Base-by-base conservation (phyloP, 2,113 vertebrate species). In the Caretta caretta region DNA sequence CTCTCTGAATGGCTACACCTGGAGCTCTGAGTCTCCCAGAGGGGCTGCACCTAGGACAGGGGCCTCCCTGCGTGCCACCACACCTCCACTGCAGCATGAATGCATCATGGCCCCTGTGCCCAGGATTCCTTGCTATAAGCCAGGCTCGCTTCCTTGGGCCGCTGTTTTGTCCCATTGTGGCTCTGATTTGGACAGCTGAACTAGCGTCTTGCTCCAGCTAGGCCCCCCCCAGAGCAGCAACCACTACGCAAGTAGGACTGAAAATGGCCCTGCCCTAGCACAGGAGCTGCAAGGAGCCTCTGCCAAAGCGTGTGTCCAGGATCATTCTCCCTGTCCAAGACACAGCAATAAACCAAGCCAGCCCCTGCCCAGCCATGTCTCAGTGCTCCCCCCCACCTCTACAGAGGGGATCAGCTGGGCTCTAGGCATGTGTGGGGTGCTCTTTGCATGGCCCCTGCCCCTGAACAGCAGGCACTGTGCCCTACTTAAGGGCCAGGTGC, bases 131-230 rank as follows among this genome's bases (percentile, higher is more conserved):
- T 4, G 14, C 62, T 4, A 2, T 31, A 6, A 6, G 29, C 59
- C 59, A 8, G 13, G 31, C 35, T 69, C 4, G 7, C 31, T n/a
- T 17, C 62, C 62, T 5, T 19, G 6, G 62, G 62, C 62, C 1
- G 3, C 35, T 20, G 59, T 7, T 65, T 35, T 69, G 35, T n/a
- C 4, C 38, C 35, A 8, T 4, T 2, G 0, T 7, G 31, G 14
- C 35, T 65, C 62, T 17, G 62, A 35, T 31, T 5, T 29, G 12
- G 59, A 29, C 27, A 62, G 29, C 59, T 62, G 29, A 62, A 35
- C 3, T 31, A 31, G 14, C 10, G 35, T 16, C 62, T 65, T 65
- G 31, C 62, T 65, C 31, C 62, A 35, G 31, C 29, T 17, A 8
- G 11, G 2, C 11, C 56, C 10, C 56, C 5, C 56, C 56, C 10